Evolutionary conservation across 64 coral and sea anemone species (phyloP).

Genomic region (Anthopleura sola): DNA sequence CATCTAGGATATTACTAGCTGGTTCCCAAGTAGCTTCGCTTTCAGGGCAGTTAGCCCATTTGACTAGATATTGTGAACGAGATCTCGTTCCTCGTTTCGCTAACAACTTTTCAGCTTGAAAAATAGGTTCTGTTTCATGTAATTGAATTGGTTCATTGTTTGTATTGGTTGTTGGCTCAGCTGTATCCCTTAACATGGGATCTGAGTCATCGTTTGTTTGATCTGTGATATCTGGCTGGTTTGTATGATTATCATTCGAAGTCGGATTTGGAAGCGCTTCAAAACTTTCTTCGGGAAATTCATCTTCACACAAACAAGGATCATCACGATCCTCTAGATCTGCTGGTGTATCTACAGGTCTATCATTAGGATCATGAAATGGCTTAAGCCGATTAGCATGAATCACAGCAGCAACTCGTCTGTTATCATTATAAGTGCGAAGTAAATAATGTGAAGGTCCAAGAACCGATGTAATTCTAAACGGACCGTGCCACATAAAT

Average conservation of each 20-base stretch:
- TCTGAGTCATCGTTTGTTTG: not conserved
- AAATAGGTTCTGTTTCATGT: slow-evolving; percentile 24
- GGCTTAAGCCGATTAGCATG: slow-evolving; percentile 44
- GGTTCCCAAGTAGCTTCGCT: slow-evolving; percentile 44
- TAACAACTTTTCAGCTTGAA: slow-evolving; percentile 34
- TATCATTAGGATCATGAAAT: slow-evolving; percentile 30
- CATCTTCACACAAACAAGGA: slow-evolving; percentile 2
- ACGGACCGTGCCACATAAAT: slow-evolving; percentile 38
- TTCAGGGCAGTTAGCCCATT: slow-evolving; percentile 14
- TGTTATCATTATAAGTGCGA: slow-evolving; percentile 22
- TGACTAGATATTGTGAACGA: slow-evolving; percentile 8
- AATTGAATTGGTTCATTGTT: not conserved
- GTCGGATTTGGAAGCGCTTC: not conserved
- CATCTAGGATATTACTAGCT: slow-evolving; percentile 20
- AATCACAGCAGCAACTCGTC: slow-evolving; percentile 2
- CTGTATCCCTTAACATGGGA: not conserved
- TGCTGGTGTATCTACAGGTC: not conserved
- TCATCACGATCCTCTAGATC: slow-evolving; percentile 14
- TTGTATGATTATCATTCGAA: not conserved
- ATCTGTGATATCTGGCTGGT: not conserved
- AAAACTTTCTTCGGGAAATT: slow-evolving; percentile 19
- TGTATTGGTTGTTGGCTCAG: not conserved
- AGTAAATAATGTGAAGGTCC: slow-evolving; percentile 33
- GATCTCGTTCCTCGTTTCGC: not conserved
- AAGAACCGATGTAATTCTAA: not conserved